Evolutionary conservation across 2,888 invertebrate genomes (phyloP).

Genomic region (Cryptocephalus primarius): DNA sequence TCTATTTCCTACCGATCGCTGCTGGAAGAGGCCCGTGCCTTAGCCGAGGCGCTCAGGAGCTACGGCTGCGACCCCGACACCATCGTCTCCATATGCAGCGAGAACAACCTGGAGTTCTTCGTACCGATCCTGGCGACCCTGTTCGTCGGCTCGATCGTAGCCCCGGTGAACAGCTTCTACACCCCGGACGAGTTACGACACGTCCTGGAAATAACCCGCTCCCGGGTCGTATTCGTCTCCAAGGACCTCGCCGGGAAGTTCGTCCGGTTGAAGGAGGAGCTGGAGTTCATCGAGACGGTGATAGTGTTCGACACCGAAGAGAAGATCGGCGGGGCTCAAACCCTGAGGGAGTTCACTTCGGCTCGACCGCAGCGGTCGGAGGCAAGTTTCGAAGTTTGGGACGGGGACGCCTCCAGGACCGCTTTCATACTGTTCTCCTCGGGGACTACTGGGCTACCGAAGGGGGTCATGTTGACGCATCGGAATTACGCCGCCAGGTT

Average conservation of each 20-base stretch:
- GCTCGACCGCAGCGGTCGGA: slow-evolving; percentile 1
- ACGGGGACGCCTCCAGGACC: slow-evolving; percentile 14
- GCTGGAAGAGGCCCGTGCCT: slow-evolving; percentile 14
- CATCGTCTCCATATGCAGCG: slow-evolving; percentile 20
- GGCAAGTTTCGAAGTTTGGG: slow-evolving; percentile 9
- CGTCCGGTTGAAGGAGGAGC: slow-evolving; percentile 36
- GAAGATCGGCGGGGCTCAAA: slow-evolving; percentile 5
- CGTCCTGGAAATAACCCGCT: slow-evolving; percentile 50
- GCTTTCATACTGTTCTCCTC: slow-evolving; percentile 47
- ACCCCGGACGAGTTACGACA: slow-evolving; percentile 33
- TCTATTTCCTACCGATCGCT: slow-evolving; percentile 16
- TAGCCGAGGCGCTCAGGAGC: slow-evolving; percentile 19
- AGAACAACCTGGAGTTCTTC: slow-evolving; percentile 23
- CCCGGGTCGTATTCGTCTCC: slow-evolving; percentile 55
- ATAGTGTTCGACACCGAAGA: slow-evolving; percentile 40
- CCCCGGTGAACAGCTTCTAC: slow-evolving; percentile 23
- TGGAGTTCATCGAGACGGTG: slow-evolving; percentile 37
- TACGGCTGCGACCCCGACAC: slow-evolving; percentile 17
- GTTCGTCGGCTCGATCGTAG: slow-evolving; percentile 20
- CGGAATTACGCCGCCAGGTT: slow-evolving; percentile 33
- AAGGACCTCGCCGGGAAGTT: slow-evolving; percentile 44
- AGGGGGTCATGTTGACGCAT: slow-evolving; percentile 54
- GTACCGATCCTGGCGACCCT: slow-evolving; percentile 21
- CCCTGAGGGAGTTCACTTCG: slow-evolving; percentile 7
- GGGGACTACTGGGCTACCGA: slow-evolving; percentile 59